These are phyloP conservation scores for Zaprionus vittiger DNA, from an alignment of 1,140 invertebrate species.

Conservation along the genomic window DNA sequence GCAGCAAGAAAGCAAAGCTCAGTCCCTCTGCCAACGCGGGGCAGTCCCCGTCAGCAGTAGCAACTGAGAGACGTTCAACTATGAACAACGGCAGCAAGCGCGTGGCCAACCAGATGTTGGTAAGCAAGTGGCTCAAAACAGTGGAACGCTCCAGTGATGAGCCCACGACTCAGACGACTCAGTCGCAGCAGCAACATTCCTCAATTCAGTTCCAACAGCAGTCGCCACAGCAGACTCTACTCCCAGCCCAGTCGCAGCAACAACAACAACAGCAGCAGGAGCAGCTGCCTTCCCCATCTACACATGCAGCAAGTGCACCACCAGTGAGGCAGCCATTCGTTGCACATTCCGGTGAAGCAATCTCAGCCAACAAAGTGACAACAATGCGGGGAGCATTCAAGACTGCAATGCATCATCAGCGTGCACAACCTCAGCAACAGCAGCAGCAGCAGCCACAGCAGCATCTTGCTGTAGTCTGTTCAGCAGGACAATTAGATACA, in stretches of 20 bases:
- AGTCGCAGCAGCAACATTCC: not conserved
- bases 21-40: not conserved
- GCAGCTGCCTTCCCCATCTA: not conserved
- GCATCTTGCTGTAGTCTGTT: not conserved
- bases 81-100: not conserved
- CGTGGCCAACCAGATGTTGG: not conserved
- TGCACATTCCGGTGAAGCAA: too few species aligned
- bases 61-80: not conserved
- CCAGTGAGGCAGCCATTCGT: not conserved
- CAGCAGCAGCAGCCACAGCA: not conserved
- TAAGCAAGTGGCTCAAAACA: not conserved
- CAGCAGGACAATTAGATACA: not conserved
- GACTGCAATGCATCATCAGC: not conserved
- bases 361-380: not conserved
- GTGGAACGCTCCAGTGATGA: not conserved
- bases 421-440: not conserved
- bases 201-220: not conserved
- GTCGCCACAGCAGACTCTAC: not conserved
- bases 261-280: not conserved
- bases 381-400: not conserved
- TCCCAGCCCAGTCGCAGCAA: not conserved
- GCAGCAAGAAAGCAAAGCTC: conserved; percentile 16
- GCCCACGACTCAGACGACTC: not conserved
- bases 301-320: not conserved
- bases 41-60: not conserved